phyloP scores from a whole-genome alignment of 2,888 invertebrate genomes.

The Priocnemis perturbator region DNA sequence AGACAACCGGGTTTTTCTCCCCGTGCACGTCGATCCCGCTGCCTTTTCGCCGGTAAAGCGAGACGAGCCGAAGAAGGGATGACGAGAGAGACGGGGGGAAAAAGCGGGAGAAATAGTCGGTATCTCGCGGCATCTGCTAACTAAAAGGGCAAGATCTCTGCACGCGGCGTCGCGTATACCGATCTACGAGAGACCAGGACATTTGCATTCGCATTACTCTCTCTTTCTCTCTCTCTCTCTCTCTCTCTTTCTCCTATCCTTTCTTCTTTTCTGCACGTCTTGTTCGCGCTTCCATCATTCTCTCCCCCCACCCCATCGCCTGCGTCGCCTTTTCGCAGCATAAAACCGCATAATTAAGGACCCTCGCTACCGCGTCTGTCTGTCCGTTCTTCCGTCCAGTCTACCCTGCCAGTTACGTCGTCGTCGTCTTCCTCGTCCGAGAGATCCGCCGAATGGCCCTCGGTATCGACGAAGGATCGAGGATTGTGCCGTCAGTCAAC shows the following conservation, averaged over 20 bases:
- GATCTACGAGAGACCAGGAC: conserved; percentile 54
- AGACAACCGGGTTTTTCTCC: too few species aligned
- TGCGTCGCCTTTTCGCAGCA: conserved; percentile 47
- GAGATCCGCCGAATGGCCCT: conserved; percentile 45
- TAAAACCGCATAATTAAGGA: conserved; percentile 73
- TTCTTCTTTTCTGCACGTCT: conserved; percentile 15
- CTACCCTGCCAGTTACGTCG: conserved; percentile 48
- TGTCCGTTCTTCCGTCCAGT: conserved; percentile 43
- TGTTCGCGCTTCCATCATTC: conserved; percentile 5
- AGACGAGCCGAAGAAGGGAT: not conserved
- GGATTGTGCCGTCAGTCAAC: conserved; percentile 73
- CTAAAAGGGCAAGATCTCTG: conserved; percentile 69
- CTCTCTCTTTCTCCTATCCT: conserved; percentile 19
- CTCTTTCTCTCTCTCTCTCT: conserved; percentile 11
- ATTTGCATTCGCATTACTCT: conserved; percentile 66
- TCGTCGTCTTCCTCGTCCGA: conserved; percentile 29
- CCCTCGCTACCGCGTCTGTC: conserved; percentile 52
- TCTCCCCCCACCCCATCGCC: conserved; percentile 29
- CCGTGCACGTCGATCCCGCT: not conserved
- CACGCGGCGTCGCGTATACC: conserved; percentile 32
- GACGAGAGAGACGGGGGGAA: not conserved
- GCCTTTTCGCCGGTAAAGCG: conserved; percentile 3
- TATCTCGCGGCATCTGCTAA: conserved; percentile 72
- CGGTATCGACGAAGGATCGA: conserved; percentile 59
- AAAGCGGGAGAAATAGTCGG: conserved; percentile 31